phyloP scores from a whole-genome alignment of 2,888 invertebrate genomes.

The Margaritifera margaritifera region DNA sequence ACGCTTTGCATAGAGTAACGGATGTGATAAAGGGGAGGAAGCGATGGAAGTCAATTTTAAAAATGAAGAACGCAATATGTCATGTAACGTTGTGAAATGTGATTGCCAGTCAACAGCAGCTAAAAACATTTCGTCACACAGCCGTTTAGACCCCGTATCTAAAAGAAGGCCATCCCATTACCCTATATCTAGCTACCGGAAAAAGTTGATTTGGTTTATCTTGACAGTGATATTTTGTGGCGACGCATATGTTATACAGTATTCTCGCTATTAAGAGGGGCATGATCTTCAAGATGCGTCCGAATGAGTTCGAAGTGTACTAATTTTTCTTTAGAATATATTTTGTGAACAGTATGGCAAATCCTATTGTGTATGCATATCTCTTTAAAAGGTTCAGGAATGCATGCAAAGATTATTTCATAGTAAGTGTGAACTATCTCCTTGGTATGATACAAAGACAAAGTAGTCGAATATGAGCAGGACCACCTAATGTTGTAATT shows the following conservation, averaged over 20 bases:
- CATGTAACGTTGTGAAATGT: no score
- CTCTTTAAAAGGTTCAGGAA: conserved; percentile 22
- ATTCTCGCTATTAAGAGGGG: conserved; percentile 18
- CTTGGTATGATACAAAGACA: no score
- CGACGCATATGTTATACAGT: conserved; percentile 21
- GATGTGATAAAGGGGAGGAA: conserved; percentile 10
- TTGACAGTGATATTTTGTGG: conserved; percentile 30
- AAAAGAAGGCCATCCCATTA: no score
- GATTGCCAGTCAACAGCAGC: no score
- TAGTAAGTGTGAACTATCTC: no score
- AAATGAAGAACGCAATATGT: no score
- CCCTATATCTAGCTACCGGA: no score
- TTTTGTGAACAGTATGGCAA: conserved; percentile 30
- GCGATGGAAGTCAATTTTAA: no score
- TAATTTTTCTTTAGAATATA: conserved; percentile 20
- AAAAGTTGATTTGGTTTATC: conserved; percentile 33
- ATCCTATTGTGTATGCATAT: conserved; percentile 24
- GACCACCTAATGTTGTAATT: no score
- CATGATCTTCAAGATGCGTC: conserved; percentile 10
- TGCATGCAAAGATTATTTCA: conserved; percentile 10
- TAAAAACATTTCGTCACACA: no score
- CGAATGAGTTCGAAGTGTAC: conserved; percentile 8
- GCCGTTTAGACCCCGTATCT: no score
- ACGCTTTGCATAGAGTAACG: not conserved
- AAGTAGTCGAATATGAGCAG: no score